Base-by-base conservation (phyloP, 2,888 invertebrate genomes). In the Nemotelus pantherinus region DNA sequence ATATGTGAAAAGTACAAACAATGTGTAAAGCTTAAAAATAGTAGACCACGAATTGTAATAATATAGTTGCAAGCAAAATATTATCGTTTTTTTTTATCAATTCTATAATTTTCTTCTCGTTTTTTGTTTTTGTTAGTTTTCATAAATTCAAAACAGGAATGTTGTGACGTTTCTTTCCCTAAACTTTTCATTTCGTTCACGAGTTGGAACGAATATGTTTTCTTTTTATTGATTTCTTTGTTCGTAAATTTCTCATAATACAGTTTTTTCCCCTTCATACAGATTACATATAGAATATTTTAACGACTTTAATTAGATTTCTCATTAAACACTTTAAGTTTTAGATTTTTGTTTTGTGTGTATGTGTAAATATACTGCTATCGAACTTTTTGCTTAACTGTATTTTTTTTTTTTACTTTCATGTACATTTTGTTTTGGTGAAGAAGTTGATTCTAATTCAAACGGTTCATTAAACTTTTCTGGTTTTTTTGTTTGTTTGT, bases 61-160 rank as follows among this genome's bases (percentile, higher is more conserved):
- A 70, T 3, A 25, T 50, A 39, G 50, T 50, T 60, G 63, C 60
- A 74, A 60, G 57, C 60, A 74, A 74, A 74, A 63, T 45, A 72
- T 72, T 72, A 60, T 70, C 70, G 9, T 41, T 63, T 63, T 41
- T 68, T 44, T 50, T 55, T n/a, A 58, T 58, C 65, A 25, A 25
- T 25, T 25, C 25, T 41, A 10, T 64, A 43, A 64, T 43, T 41
- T 64, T 64, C 25, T 70, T 70, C 53, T 25, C 25, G 25, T 10
- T 72, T 57, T 72, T 72, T 39, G 44, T 64, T 64, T 76, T 25
- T 25, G 25, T 25, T 25, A 25, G 25, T 25, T 25, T 25, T 25
- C 25, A 25, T 25, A 55, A 53, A 76, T 76, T 76, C 65, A 65
- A 76, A 76, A 76, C 64, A 76, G 76, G 76, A 76, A 76, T 76